A percentile compares a stretch with the other conserved stretches of the same genome.
Evolutionary conservation across 2,888 invertebrate genomes (phyloP).

Genomic region (Cryptops parisi): DNA sequence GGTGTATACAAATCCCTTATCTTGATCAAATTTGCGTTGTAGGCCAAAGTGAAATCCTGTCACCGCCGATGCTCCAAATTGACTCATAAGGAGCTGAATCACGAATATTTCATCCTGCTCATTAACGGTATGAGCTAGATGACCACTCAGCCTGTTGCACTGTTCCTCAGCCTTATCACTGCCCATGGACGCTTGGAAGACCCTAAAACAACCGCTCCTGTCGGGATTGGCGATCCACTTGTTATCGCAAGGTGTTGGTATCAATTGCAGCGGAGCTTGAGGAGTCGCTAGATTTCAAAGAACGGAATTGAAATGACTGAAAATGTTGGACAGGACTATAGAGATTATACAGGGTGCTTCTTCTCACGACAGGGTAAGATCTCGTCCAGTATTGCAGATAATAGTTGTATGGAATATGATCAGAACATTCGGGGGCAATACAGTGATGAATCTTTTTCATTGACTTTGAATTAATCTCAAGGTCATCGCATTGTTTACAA

Average conservation of each 20-base stretch:
- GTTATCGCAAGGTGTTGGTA: neutral
- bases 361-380: too few relatives aligned
- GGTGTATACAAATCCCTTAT: neutral
- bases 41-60: neutral
- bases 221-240: neutral
- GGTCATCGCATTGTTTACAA: too few relatives aligned
- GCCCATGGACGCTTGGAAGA: neutral
- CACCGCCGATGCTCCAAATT: neutral
- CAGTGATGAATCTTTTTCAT: too few relatives aligned
- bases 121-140: neutral
- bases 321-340: too few relatives aligned
- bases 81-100: neutral
- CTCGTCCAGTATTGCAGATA: too few relatives aligned
- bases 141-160: neutral
- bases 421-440: too few relatives aligned
- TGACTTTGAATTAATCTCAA: too few relatives aligned
- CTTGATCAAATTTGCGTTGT: neutral
- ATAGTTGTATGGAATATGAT: too few relatives aligned
- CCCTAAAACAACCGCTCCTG: neutral
- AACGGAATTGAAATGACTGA: too few relatives aligned
- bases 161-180: neutral
- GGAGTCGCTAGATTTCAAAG: too few relatives aligned
- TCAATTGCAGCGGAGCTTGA: too few relatives aligned
- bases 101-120: neutral
- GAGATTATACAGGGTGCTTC: too few relatives aligned